phyloP scores from a whole-genome alignment of 2,888 invertebrate species.

The Lysandra bellargus region DNA sequence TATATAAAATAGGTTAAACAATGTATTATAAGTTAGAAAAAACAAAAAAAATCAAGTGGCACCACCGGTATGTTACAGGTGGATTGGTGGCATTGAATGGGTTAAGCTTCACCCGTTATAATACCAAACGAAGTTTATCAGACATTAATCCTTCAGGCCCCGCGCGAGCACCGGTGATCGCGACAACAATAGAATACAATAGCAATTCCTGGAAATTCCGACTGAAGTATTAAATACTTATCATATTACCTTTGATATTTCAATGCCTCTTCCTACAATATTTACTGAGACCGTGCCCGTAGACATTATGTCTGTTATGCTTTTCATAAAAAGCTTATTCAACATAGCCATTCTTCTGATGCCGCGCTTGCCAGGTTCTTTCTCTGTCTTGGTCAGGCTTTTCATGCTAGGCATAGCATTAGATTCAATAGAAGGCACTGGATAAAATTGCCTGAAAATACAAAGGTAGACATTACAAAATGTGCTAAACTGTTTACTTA shows the following conservation, averaged over 20 bases:
- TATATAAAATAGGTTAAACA: too few relatives aligned
- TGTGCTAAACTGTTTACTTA: conserved; percentile 35
- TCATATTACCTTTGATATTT: conserved; percentile 83
- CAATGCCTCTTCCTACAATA: conserved; percentile 84
- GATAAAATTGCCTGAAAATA: conserved; percentile 63
- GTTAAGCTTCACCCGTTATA: too few relatives aligned
- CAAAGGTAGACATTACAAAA: background rate
- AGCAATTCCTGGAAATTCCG: too few relatives aligned
- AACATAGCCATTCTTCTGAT: conserved; percentile 83
- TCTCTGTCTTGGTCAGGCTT: conserved; percentile 66
- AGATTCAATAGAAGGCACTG: conserved; percentile 46
- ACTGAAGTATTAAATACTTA: too few relatives aligned
- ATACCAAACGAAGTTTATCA: too few relatives aligned
- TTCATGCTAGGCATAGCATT: conserved; percentile 60
- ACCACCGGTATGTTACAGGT: too few relatives aligned
- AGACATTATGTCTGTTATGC: conserved; percentile 89
- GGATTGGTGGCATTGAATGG: too few relatives aligned
- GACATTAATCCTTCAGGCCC: too few relatives aligned
- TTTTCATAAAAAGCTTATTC: conserved; percentile 90
- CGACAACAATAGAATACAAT: too few relatives aligned
- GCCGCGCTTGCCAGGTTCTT: conserved; percentile 77
- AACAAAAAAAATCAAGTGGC: too few relatives aligned
- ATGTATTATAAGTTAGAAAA: too few relatives aligned
- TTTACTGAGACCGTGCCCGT: conserved; percentile 83
- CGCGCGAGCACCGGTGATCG: too few relatives aligned